A percentile compares a stretch with the other conserved stretches of the same genome.
These are phyloP conservation scores for Microtus richardsoni DNA, from an alignment of 2,113 vertebrate genomes.

Conservation along the genomic window DNA sequence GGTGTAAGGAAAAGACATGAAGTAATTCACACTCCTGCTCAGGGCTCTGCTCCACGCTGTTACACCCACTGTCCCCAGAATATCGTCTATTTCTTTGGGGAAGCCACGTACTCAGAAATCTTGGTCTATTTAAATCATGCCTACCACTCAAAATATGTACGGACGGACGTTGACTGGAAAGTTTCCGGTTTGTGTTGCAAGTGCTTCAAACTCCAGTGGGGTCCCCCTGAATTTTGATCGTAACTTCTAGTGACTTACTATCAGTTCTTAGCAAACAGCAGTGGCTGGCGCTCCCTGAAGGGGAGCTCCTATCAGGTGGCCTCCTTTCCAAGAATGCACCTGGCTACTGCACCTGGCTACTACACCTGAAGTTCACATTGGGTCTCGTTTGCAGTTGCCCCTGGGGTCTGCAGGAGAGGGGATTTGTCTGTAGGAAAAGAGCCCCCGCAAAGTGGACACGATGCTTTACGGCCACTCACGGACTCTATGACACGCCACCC, in stretches of 20 bases:
- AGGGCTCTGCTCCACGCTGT: background rate
- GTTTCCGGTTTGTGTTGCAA: slow-evolving; percentile 17
- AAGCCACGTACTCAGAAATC: slow-evolving; percentile 65
- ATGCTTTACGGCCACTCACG: background rate
- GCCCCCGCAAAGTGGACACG: background rate
- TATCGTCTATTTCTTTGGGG: background rate
- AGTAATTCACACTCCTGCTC: background rate
- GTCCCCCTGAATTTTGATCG: background rate
- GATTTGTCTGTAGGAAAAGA: background rate
- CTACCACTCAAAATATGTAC: slow-evolving; percentile 66
- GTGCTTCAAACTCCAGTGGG: background rate
- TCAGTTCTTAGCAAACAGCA: background rate
- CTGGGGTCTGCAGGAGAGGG: background rate
- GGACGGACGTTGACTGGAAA: slow-evolving; percentile 63
- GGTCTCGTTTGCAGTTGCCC: background rate
- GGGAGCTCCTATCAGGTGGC: background rate
- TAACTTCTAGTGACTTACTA: background rate
- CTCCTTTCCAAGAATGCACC: background rate
- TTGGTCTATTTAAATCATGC: slow-evolving; percentile 54
- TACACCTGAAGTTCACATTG: background rate
- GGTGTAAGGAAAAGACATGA: background rate
- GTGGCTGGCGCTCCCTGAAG: background rate
- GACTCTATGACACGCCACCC: accelerated
- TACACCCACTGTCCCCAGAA: background rate
- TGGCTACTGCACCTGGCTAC: background rate